Percentiles rank a stretch among this genome's conserved stretches.
Conservation (phyloP, 2,113 vertebrate species). For the Hiodon alosoides region DNA sequence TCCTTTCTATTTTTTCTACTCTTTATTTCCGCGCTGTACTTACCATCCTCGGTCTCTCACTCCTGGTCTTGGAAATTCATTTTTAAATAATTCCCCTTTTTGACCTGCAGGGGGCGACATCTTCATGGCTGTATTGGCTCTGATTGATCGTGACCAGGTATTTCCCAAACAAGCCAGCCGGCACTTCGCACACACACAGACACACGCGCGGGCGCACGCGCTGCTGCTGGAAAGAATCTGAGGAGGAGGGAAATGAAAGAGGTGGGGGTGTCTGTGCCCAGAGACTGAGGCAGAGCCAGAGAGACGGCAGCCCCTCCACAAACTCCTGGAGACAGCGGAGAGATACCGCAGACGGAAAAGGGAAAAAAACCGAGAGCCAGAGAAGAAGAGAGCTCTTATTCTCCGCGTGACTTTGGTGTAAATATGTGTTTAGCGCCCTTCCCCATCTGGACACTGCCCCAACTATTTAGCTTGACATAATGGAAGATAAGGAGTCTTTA, state of each 20-base stretch:
- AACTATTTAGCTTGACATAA: no score
- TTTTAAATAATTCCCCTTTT: background rate
- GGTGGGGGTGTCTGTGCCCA: conserved; percentile 25
- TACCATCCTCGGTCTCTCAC: no score
- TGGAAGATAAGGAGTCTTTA: no score
- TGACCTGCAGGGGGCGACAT: conserved; percentile 40
- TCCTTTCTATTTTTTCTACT: conserved; percentile 1
- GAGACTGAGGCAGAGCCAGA: background rate
- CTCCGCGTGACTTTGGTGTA: background rate
- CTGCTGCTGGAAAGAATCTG: conserved; percentile 47
- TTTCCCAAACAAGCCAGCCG: conserved; percentile 64
- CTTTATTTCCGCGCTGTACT: no score
- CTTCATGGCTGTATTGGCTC: conserved; percentile 23
- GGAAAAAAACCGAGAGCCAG: background rate
- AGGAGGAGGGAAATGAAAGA: conserved; percentile 42
- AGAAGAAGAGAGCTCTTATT: background rate
- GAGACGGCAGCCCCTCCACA: conserved; percentile 4
- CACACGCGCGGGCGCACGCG: conserved; percentile 26
- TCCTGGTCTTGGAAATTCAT: no score
- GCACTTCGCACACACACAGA: conserved; percentile 26
- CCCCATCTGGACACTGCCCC: background rate
- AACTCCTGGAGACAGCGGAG: conserved; percentile 5
- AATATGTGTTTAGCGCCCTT: background rate
- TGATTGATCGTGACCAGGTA: conserved; percentile 63
- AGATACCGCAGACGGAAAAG: background rate